These are phyloP conservation scores for Carposina sasakii DNA, from an alignment of 1,140 invertebrate species.

Conservation along the genomic window DNA sequence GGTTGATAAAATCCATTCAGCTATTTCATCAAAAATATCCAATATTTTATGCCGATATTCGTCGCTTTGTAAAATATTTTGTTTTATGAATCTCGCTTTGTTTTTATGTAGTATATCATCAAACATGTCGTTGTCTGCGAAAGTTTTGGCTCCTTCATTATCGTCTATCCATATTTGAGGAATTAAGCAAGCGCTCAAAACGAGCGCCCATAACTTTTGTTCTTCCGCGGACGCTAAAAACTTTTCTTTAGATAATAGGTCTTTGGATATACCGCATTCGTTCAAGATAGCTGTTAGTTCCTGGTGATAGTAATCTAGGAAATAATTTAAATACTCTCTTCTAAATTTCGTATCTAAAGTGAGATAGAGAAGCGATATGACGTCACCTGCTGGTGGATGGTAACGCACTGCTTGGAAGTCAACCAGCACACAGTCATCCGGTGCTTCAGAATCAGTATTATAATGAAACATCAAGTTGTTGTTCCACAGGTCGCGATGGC, in stretches of 20 bases:
- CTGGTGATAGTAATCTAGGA: conserved; percentile 69
- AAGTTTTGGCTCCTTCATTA: conserved; percentile 38
- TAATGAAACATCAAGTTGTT: conserved; percentile 78
- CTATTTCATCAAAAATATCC: conserved; percentile 53
- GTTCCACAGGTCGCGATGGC: conserved; percentile 77
- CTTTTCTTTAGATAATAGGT: conserved; percentile 47
- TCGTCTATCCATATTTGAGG: conserved; percentile 55
- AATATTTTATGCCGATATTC: conserved; percentile 46
- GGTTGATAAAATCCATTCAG: conserved; percentile 46
- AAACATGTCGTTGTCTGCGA: conserved; percentile 42
- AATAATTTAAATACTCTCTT: conserved; percentile 49
- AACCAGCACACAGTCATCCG: conserved; percentile 71
- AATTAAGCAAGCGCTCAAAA: conserved; percentile 46
- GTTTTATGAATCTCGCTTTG: conserved; percentile 47
- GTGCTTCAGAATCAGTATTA: conserved; percentile 20
- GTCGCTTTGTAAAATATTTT: conserved; percentile 40
- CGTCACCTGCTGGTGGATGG: conserved; percentile 74
- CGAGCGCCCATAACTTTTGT: conserved; percentile 45
- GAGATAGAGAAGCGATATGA: conserved; percentile 59
- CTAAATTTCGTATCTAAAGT: conserved; percentile 51
- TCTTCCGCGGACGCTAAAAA: conserved; percentile 57
- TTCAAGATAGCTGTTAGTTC: conserved; percentile 53
- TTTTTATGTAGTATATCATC: conserved; percentile 43
- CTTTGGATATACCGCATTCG: conserved; percentile 45
- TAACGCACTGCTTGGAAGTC: conserved; percentile 75